Evolutionary conservation across 2,113 vertebrate genomes (phyloP).

Genomic region (Poeciliopsis occidentalis): DNA sequence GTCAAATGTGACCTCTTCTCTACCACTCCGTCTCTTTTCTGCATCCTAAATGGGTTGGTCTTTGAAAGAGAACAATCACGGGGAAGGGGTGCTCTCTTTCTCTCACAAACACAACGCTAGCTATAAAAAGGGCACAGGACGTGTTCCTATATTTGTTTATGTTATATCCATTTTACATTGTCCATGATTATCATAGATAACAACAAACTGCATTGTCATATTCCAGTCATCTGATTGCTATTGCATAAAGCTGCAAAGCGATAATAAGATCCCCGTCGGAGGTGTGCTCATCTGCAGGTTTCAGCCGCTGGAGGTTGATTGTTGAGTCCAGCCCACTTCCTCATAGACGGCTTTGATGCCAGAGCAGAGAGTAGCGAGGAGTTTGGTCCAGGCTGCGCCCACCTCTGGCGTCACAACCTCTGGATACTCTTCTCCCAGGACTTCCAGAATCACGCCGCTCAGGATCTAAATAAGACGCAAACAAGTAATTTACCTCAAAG

Average conservation of each 20-base stretch:
- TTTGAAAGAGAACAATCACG: conserved; percentile 39
- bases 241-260: conserved; percentile 5
- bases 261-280: conserved; percentile 7
- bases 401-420: conserved; percentile 85
- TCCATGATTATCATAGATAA: conserved; percentile 32
- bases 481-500: not conserved
- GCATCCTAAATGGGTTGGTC: conserved; percentile 23
- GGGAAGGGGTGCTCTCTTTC: not conserved
- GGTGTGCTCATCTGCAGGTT: conserved; percentile 14
- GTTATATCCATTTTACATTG: not conserved
- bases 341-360: conserved; percentile 85
- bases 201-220: conserved; percentile 31
- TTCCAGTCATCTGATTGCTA: conserved; percentile 22
- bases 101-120: conserved; percentile 24
- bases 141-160: conserved; percentile 16
- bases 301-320: conserved; percentile 85
- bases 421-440: conserved; percentile 86
- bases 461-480: conserved; percentile 82
- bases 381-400: conserved; percentile 89
- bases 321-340: conserved; percentile 87
- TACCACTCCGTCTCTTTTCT: conserved; percentile 17
- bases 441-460: conserved; percentile 90
- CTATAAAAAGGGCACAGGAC: conserved; percentile 6
- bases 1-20: conserved; percentile 60
- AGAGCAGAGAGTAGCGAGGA: conserved; percentile 84